Evolutionary conservation across 2,888 invertebrate species (phyloP), one percentile per base, ranked within the genome.

Genomic region (Epinotia demarniana): DNA sequence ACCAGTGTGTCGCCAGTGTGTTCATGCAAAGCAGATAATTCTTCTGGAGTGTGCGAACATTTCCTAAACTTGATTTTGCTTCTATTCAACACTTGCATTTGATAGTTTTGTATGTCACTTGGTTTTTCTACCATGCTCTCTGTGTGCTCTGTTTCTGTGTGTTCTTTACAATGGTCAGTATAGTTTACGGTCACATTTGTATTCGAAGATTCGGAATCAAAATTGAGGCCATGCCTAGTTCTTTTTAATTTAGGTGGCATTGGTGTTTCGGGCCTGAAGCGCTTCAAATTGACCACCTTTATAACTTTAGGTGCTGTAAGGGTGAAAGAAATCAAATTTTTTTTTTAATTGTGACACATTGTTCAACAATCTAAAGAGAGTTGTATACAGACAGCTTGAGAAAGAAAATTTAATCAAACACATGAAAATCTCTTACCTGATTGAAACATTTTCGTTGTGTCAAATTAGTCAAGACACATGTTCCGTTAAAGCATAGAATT

Each of bases 231-330:
- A n/a, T 5, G 11, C 43, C 33, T 12, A 39, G 6, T 33, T 43
- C 9, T 57, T 63, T 43, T 62, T n/a, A 23, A 39, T 43, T 66
- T 27, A 23, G 60, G 39, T 23, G 9, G 23, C 13, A 33, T 11
- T n/a, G 18, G 12, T 27, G 16, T 39, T 19, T 61, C 66, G 11
- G 75, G 75, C 66, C 66, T 16, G 19, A 75, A 75, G 16, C 75
- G 60, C 55, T 75, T 75, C 12, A 75, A 71, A 23, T 67, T 60
- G 6, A 75, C 75, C 6, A 75, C 75, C 27, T 61, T 75, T 9
- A 75, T 60, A 11, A 71, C 18, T 60, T 71, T 71, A 8, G 39
- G 60, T 13, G 27, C 75, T 75, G 75, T 2, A 75, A 75, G 55
- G 12, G 57, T 2, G 23, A 63, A 43, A 61, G 3, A 1, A 33